phyloP scores from a whole-genome alignment of 2,888 invertebrate genomes.

The Drosophila lacicola region DNA sequence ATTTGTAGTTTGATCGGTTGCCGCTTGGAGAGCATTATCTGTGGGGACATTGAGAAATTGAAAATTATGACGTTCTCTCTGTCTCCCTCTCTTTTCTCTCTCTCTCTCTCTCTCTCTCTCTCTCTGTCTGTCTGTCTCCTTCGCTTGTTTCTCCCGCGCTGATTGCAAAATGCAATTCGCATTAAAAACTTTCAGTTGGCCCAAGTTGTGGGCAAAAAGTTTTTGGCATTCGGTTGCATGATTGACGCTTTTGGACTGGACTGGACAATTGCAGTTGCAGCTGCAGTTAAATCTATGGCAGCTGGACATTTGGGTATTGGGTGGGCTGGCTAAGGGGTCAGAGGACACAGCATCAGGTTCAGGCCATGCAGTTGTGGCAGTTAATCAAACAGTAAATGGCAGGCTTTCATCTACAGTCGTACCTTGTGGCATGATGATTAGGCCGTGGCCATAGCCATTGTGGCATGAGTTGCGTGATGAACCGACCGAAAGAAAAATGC shows the following conservation, averaged over 20 bases:
- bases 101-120: background rate
- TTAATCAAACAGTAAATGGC: slow-evolving; percentile 73
- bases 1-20: slow-evolving; percentile 32
- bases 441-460: slow-evolving; percentile 26
- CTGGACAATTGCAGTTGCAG: slow-evolving; percentile 42
- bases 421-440: slow-evolving; percentile 56
- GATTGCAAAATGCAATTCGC: slow-evolving; percentile 75
- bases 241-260: slow-evolving; percentile 46
- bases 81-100: background rate
- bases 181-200: slow-evolving; percentile 57
- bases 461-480: slow-evolving; percentile 27
- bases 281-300: slow-evolving; percentile 20
- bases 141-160: slow-evolving; percentile 41
- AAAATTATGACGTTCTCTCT: slow-evolving; percentile 47
- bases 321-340: background rate
- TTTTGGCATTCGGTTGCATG: slow-evolving; percentile 38
- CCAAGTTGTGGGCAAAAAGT: slow-evolving; percentile 45
- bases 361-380: slow-evolving; percentile 34
- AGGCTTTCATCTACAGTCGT: slow-evolving; percentile 41
- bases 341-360: background rate
- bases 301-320: slow-evolving; percentile 6
- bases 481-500: slow-evolving; percentile 23
- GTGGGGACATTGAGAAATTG: slow-evolving; percentile 54
- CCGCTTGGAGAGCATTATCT: slow-evolving; percentile 11
- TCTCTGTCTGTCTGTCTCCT: background rate